Percentiles rank a stretch among this genome's conserved stretches.
phyloP scores from a whole-genome alignment of 1,140 invertebrate species.

The Bombyx mandarina region DNA sequence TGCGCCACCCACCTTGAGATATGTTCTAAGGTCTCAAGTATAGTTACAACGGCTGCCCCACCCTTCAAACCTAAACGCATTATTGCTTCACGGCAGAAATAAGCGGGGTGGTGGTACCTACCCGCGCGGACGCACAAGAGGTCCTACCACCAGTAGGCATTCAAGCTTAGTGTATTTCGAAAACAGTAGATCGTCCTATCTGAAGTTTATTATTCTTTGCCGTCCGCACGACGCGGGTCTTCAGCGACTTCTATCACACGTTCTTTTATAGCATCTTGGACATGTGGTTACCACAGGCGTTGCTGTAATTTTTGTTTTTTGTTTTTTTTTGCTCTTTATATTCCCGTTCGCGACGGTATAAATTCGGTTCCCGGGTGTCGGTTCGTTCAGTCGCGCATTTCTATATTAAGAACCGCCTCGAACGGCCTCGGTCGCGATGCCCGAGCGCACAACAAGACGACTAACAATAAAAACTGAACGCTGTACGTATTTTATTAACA shows the following conservation, averaged over 20 bases:
- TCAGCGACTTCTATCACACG: constrained; percentile 3
- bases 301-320: constrained; percentile 17
- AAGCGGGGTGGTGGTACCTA: too few species aligned
- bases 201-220: constrained; percentile 10
- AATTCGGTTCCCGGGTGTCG: constrained; percentile 36
- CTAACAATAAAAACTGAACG: constrained; percentile 50
- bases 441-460: constrained; percentile 36
- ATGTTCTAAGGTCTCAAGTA: too few species aligned
- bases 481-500: constrained; percentile 58
- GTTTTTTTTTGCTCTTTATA: neutral
- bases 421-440: constrained; percentile 48
- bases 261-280: constrained; percentile 12
- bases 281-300: constrained; percentile 31
- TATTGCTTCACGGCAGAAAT: too few species aligned
- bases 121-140: too few species aligned
- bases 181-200: neutral
- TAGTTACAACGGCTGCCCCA: too few species aligned
- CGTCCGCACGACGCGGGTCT: constrained; percentile 8
- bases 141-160: too few species aligned
- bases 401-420: constrained; percentile 57
- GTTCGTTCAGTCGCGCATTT: constrained; percentile 38
- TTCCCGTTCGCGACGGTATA: constrained; percentile 23
- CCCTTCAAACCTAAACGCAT: too few species aligned
- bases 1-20: too few species aligned
- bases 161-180: too few species aligned